Percentiles rank a stretch among this genome's conserved stretches.
Evolutionary conservation across 2,797 vertebrate species (phyloP).

Genomic region (Rachycentron canadum): DNA sequence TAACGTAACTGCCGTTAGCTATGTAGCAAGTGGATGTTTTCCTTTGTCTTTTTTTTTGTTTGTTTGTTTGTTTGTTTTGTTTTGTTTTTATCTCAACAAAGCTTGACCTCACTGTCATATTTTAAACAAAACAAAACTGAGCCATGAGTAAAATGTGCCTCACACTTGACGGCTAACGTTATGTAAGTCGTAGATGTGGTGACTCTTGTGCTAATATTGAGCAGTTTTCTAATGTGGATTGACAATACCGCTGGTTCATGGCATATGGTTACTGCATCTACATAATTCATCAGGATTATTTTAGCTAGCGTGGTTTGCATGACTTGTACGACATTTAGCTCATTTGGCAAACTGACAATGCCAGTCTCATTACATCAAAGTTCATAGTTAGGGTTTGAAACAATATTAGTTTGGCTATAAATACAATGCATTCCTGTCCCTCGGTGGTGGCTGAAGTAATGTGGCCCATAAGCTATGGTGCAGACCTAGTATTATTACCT

Average conservation of each 20-base stretch:
- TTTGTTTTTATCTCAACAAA: too few species aligned
- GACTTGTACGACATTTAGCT: too few species aligned
- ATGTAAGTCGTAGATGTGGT: neutral
- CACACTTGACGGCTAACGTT: neutral
- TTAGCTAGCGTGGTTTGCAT: neutral
- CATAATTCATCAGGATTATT: neutral
- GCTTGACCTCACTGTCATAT: neutral
- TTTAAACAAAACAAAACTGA: neutral
- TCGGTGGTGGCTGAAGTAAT: neutral
- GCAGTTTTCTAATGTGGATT: neutral
- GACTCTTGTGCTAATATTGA: too few species aligned
- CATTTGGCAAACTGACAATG: slow-evolving; percentile 6
- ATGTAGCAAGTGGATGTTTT: neutral
- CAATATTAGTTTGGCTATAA: slow-evolving; percentile 9
- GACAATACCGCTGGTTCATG: neutral
- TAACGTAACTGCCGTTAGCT: slow-evolving; percentile 6
- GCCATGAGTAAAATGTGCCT: neutral
- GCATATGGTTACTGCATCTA: neutral
- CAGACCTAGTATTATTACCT: neutral
- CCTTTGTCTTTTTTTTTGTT: neutral
- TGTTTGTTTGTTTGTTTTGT: too few species aligned
- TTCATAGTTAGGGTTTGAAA: slow-evolving; percentile 16
- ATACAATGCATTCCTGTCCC: neutral
- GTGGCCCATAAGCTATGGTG: neutral
- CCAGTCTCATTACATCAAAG: neutral